Evolutionary conservation across 2,797 vertebrate species (phyloP).

Genomic region (Mus spretus): DNA sequence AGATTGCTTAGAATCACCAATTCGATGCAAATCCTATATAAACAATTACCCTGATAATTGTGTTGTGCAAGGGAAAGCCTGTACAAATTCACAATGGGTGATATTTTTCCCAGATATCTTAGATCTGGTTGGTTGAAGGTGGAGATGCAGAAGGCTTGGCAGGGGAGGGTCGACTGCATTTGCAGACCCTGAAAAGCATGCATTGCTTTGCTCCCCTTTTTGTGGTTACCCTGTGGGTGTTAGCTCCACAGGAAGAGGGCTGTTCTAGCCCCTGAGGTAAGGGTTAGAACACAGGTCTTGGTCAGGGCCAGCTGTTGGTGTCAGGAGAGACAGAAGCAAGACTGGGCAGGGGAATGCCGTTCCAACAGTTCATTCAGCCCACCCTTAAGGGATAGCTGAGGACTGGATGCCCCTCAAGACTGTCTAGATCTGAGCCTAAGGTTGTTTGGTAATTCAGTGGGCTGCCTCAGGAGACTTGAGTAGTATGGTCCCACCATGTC

Average conservation of each 20-base stretch:
- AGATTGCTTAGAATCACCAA: background rate
- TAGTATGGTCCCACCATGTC: background rate
- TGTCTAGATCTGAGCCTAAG: background rate
- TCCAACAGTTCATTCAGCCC: background rate
- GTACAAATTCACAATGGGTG: background rate
- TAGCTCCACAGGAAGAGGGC: background rate
- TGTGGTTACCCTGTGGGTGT: background rate
- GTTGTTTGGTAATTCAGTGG: background rate
- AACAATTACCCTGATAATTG: background rate
- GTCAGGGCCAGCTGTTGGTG: background rate
- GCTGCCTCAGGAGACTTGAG: background rate
- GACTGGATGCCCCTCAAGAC: background rate
- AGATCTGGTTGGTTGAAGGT: too few relatives aligned
- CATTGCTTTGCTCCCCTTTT: background rate
- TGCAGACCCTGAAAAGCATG: background rate
- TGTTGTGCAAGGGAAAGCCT: background rate
- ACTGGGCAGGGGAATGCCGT: background rate
- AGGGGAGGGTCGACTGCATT: background rate
- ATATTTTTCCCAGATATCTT: background rate
- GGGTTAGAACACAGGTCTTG: background rate
- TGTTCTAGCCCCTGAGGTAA: background rate
- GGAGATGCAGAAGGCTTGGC: background rate
- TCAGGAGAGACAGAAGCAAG: background rate
- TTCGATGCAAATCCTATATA: background rate
- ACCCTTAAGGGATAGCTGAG: background rate